These are phyloP conservation scores for Colossoma macropomum DNA, from an alignment of 2,113 vertebrate genomes.

Conservation along the genomic window DNA sequence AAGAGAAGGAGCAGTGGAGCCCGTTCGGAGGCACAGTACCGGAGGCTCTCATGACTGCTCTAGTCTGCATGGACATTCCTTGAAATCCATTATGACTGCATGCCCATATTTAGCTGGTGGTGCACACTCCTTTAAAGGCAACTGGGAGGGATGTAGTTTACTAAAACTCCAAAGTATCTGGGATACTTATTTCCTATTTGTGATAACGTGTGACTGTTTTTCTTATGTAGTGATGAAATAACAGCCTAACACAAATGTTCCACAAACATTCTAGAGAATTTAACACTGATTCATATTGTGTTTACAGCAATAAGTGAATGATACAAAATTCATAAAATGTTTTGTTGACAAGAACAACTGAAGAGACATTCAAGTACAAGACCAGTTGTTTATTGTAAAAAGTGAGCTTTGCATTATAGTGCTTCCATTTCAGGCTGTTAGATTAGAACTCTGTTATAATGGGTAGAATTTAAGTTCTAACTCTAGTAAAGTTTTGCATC, in stretches of 20 bases:
- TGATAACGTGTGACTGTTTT: slow-evolving; percentile 14
- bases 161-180: slow-evolving; percentile 78
- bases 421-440: slow-evolving; percentile 3
- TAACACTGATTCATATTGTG: neutral
- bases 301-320: neutral
- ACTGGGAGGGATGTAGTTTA: slow-evolving; percentile 81
- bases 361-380: slow-evolving; percentile 15
- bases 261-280: neutral
- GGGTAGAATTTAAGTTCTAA: slow-evolving; percentile 32
- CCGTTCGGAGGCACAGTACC: slow-evolving; percentile 19
- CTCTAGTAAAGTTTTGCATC: neutral
- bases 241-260: neutral
- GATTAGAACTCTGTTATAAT: slow-evolving; percentile 23
- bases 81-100: slow-evolving; percentile 90
- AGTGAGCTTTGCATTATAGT: slow-evolving; percentile 28
- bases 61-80: slow-evolving; percentile 91
- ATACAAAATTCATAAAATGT: neutral
- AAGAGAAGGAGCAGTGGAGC: neutral
- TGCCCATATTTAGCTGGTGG: slow-evolving; percentile 96
- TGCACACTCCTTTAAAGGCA: slow-evolving; percentile 97
- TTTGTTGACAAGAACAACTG: neutral
- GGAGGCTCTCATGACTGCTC: slow-evolving; percentile 27
- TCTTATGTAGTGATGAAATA: neutral
- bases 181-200: slow-evolving; percentile 65
- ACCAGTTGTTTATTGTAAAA: slow-evolving; percentile 47